Conservation (phyloP, 2,888 invertebrate species). For the Dryobotodes eremita region DNA sequence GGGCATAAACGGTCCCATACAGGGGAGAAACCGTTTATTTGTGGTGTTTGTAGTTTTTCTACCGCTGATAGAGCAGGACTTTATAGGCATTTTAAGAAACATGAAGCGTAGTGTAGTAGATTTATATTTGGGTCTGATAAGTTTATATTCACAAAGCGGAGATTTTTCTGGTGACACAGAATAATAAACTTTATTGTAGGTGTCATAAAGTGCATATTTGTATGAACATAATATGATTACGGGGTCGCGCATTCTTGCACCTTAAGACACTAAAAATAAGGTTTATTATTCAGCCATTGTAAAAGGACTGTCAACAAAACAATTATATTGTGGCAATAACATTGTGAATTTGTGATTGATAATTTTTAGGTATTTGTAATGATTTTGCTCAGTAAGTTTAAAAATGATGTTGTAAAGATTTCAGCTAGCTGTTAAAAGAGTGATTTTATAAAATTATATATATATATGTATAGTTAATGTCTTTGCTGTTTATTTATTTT, state of each 20-base stretch:
- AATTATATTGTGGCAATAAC: background rate
- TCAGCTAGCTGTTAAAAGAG: too few relatives aligned
- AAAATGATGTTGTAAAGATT: background rate
- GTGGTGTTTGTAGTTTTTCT: constrained; percentile 48
- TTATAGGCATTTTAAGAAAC: constrained; percentile 48
- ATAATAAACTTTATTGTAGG: background rate
- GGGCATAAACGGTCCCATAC: constrained; percentile 40
- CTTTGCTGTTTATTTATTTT: too few relatives aligned
- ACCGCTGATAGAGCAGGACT: background rate
- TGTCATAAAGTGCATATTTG: background rate
- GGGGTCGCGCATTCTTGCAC: background rate
- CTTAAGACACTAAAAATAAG: background rate
- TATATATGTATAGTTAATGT: too few relatives aligned
- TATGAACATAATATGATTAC: too few relatives aligned
- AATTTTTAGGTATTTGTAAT: background rate
- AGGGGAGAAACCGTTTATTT: constrained; percentile 32
- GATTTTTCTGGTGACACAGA: background rate
- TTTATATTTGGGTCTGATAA: constrained; percentile 6
- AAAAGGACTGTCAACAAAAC: background rate
- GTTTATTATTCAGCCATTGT: background rate
- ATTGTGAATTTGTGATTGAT: background rate
- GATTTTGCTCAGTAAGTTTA: constrained; percentile 1
- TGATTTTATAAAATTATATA: too few relatives aligned
- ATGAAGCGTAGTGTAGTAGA: constrained; percentile 1
- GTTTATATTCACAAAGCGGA: background rate